These are phyloP conservation scores for Brachylomia viminalis DNA, from an alignment of 2,888 invertebrate species.

Conservation along the genomic window DNA sequence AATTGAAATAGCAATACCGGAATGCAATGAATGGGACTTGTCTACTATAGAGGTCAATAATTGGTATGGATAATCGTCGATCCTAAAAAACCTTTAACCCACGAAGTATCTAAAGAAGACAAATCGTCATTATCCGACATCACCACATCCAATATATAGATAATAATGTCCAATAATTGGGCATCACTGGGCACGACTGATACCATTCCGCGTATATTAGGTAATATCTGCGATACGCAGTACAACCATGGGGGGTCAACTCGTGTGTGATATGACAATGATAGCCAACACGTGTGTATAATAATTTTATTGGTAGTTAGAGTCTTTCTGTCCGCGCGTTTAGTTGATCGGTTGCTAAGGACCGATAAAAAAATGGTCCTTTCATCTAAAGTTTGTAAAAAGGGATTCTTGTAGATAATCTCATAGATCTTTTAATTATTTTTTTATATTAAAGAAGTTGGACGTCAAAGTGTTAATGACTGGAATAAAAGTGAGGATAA, in stretches of 20 bases:
- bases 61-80: neutral
- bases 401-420: neutral
- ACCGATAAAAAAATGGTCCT: neutral
- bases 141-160: neutral
- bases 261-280: slow-evolving; percentile 6
- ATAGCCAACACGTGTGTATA: slow-evolving; percentile 5
- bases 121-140: neutral
- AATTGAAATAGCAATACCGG: neutral
- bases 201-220: slow-evolving; percentile 21
- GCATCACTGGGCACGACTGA: slow-evolving; percentile 28
- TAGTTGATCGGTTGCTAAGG: neutral
- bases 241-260: slow-evolving; percentile 28
- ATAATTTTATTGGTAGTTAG: slow-evolving; percentile 12
- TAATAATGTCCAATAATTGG: slow-evolving; percentile 38
- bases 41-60: neutral
- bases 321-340: neutral
- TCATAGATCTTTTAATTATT: neutral
- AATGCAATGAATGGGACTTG: neutral
- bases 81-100: neutral
- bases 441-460: neutral
- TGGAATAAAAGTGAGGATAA: neutral
- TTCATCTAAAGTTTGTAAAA: slow-evolving; percentile 6
- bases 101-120: neutral
- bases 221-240: slow-evolving; percentile 33
- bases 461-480: neutral